phyloP scores from a whole-genome alignment of 2,113 vertebrate species.

The Apeltes quadracus region DNA sequence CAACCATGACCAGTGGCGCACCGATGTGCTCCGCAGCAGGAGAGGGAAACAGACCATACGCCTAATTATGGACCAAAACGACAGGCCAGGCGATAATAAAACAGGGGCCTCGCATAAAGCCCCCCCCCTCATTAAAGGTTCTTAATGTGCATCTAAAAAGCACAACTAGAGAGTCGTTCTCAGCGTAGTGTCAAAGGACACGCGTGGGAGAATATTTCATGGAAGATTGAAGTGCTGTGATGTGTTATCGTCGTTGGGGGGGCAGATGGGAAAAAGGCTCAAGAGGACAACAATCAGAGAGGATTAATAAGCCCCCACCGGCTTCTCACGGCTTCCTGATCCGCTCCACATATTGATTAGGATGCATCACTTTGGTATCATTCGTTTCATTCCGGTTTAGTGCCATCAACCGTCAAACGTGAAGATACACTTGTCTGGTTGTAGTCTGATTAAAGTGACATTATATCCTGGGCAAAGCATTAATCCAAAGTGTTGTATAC shows the following conservation, averaged over 20 bases:
- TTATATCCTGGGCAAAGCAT: no score
- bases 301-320: slow-evolving; percentile 67
- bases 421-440: no score
- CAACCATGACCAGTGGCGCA: slow-evolving; percentile 43
- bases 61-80: slow-evolving; percentile 37
- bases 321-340: slow-evolving; percentile 50
- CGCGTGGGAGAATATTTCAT: slow-evolving; percentile 65
- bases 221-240: slow-evolving; percentile 66
- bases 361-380: not conserved
- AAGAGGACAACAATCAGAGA: slow-evolving; percentile 68
- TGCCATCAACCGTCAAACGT: not conserved
- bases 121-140: not conserved
- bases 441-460: no score
- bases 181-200: slow-evolving; percentile 29
- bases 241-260: slow-evolving; percentile 34
- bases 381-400: not conserved
- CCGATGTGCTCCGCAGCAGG: slow-evolving; percentile 10
- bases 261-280: slow-evolving; percentile 56
- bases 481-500: no score
- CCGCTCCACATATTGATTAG: not conserved
- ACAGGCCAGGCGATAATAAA: not conserved
- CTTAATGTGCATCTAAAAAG: slow-evolving; percentile 23
- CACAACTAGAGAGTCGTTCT: slow-evolving; percentile 40
- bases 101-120: not conserved
- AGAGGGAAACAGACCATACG: slow-evolving; percentile 17